These are phyloP conservation scores for Zhengitettix transpicula DNA, from an alignment of 2,888 invertebrate genomes.

Conservation along the genomic window DNA sequence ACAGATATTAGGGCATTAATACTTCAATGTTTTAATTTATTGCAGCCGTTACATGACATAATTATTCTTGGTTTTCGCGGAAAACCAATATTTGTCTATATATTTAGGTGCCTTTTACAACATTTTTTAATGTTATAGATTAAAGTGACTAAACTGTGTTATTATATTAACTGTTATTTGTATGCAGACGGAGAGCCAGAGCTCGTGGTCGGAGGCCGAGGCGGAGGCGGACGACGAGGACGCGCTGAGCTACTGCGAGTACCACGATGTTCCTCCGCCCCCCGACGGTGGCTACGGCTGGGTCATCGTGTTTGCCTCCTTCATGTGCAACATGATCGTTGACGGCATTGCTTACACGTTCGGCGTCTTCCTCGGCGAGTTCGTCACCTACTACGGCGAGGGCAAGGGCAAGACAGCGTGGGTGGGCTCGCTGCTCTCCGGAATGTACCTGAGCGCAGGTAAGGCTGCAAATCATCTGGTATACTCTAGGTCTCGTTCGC, in stretches of 20 bases:
- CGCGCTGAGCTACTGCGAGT: slow-evolving; percentile 42
- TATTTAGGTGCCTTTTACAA: too few species aligned
- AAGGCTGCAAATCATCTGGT: slow-evolving; percentile 19
- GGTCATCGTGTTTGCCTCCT: slow-evolving; percentile 91
- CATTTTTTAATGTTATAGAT: too few species aligned
- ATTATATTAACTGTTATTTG: too few species aligned
- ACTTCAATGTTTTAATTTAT: too few species aligned
- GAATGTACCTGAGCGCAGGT: slow-evolving; percentile 90
- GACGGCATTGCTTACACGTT: slow-evolving; percentile 99
- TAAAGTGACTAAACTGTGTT: too few species aligned
- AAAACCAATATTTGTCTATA: too few species aligned
- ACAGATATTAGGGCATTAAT: too few species aligned
- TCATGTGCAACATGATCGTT: slow-evolving; percentile 95
- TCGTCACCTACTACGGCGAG: slow-evolving; percentile 65
- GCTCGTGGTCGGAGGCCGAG: slow-evolving; percentile 41
- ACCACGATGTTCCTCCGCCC: slow-evolving; percentile 66
- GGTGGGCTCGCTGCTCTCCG: slow-evolving; percentile 88
- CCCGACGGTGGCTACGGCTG: slow-evolving; percentile 87
- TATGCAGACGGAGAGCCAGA: slow-evolving; percentile 66
- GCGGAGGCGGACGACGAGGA: slow-evolving; percentile 31
- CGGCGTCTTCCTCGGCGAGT: slow-evolving; percentile 74
- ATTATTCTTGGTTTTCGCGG: too few species aligned
- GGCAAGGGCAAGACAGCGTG: slow-evolving; percentile 80
- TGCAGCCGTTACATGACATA: too few species aligned
- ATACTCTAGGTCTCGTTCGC: too few species aligned